Evolutionary conservation across 2,888 invertebrate species (phyloP), one percentile per base, ranked within the genome.

Genomic region (Imbricaverruca yamaguchii): DNA sequence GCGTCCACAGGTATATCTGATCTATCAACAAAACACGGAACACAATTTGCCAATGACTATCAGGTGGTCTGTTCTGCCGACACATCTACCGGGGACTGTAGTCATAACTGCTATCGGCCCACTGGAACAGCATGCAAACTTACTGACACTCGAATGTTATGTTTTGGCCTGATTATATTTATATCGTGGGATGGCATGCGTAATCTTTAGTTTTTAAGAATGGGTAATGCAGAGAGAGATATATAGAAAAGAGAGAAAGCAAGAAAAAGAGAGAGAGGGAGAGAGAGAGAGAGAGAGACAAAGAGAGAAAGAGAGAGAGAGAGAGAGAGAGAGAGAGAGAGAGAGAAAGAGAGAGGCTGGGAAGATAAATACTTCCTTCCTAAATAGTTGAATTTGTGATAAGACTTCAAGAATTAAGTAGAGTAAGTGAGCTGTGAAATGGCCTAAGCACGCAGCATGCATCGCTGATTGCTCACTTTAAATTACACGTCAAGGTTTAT

Each of bases 1-100:
- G 91, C 83, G 93, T 93, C 93, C 93, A 93, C 83, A 93, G 88
- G 86, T 93, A 93, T 84, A 93, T 91, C 88, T 92, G 92, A 88
- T 92, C 93, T 93, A 87, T n/a, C n/a, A n/a, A 8, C 59, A 18
- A 21, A 1, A 65, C 65, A n/a, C 10, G 65, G 65, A 9, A 23
- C n/a, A 10, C 65, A n/a, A 23, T n/a, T n/a, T 9, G 65, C n/a
- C 23, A 23, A 2, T 10, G 23, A 23, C n/a, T 23, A n/a, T 10
- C 65, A 65, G 9, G 65, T 23, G 23, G 7, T 12, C 23, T 23
- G 8, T 23, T 9, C 10, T n/a, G 65, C 23, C 9, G 23, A 65
- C 6, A 23, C 65, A n/a, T 10, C 8, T 9, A 23, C 65, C 23
- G n/a, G 65, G 65, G n/a, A 65, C 23, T 23, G 65, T 23, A 15